Evolutionary conservation across 2,797 vertebrate genomes (phyloP), one percentile per base, ranked within the genome.

Genomic region (Schizothorax lantsangensis): DNA sequence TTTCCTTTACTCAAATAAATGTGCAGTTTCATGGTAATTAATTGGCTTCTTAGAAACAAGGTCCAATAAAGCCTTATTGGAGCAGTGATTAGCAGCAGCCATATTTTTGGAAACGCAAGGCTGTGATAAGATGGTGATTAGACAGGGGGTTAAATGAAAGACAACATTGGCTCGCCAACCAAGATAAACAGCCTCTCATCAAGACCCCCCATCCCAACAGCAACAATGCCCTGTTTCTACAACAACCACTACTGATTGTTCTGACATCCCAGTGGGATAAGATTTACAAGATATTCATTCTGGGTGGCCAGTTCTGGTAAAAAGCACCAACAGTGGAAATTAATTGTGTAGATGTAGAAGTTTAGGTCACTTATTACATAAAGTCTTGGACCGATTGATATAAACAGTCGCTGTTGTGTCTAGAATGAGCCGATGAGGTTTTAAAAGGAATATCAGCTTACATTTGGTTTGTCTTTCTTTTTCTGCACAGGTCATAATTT

Each of bases 161-260:
- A 38, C 38, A 71, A 57, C 52, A 62, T 83, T 82, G 12, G 73
- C 74, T 87, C 82, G 80, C 72, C 79, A 88, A 57, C 83, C 75
- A 71, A 86, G 82, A 80, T 36, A 72, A 79, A 80, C 80, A 79
- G 6, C 33, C 57, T 72, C 86, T 90, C 90, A 89, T 89, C 90
- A 87, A n/a, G 10, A 33, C 38, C 59, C 59, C 54, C 85, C 62
- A 49, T 80, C 52, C 68, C 0, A 1, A 80, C 21, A 23, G 38
- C 45, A 59, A 81, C 66, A 83, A 80, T 80, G n/a, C 47, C 23
- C 40, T 49, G 62, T 23, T 77, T 66, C 72, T 82, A 82, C 62
- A 77, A 84, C 86, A 79, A 79, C 88, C 74, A 82, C 83, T 47
- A 66, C 84, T 81, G 26, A 87, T 78, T 68, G 40, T 62, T 23